Conservation (phyloP, 2,797 vertebrate species). For the Melanotaenia nigrans region DNA sequence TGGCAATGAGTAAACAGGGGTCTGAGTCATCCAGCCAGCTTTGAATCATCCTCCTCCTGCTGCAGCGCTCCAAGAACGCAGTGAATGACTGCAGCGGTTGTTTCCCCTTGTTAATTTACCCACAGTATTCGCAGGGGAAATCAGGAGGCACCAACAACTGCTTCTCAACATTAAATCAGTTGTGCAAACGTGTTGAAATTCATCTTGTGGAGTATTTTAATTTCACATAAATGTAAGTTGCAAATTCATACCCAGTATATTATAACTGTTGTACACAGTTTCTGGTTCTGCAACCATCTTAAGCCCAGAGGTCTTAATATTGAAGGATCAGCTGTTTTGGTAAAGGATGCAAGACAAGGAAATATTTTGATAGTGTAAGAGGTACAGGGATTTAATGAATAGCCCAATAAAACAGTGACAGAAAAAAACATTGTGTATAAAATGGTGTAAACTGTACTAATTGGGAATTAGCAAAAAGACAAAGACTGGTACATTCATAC, state of each 20-base stretch:
- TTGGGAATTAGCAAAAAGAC: not conserved
- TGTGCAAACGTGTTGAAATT: constrained; percentile 53
- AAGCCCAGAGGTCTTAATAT: constrained; percentile 8
- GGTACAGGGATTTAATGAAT: not conserved
- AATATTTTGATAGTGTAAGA: not conserved
- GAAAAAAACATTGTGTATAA: not conserved
- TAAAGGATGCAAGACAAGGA: constrained; percentile 6
- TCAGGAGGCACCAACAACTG: constrained; percentile 68
- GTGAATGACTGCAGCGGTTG: constrained; percentile 55
- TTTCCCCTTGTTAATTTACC: constrained; percentile 62
- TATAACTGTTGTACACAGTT: constrained; percentile 1
- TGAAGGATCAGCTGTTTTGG: constrained; percentile 10
- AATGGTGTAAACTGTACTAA: not conserved
- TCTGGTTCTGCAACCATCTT: constrained; percentile 21
- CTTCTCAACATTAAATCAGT: constrained; percentile 56
- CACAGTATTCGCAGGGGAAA: constrained; percentile 66
- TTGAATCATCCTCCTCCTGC: constrained; percentile 51
- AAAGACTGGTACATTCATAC: not conserved
- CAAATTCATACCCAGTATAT: constrained; percentile 28
- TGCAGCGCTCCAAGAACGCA: constrained; percentile 36
- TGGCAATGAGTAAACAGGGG: constrained; percentile 66
- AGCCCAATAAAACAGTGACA: not conserved
- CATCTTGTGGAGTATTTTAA: constrained; percentile 33
- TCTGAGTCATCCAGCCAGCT: constrained; percentile 66
- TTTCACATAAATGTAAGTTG: constrained; percentile 48